Evolutionary conservation across 2,113 vertebrate species (phyloP).

Genomic region (Bagarius yarrelli): DNA sequence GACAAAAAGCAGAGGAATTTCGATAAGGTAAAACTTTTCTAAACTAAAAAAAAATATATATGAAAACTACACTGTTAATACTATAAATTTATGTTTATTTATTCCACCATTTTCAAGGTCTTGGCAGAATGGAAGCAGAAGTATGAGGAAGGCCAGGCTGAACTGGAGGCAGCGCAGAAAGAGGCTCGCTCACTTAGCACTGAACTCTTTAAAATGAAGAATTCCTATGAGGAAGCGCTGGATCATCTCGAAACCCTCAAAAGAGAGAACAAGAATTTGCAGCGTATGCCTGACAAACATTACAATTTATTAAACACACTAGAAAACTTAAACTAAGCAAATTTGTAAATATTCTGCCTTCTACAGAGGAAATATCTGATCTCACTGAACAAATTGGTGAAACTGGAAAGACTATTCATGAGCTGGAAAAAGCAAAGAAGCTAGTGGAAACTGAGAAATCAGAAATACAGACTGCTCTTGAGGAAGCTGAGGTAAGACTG

Average conservation of each 20-base stretch:
- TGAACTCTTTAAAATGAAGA: constrained; percentile 74
- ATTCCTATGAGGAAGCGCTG: constrained; percentile 71
- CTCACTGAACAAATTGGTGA: constrained; percentile 88
- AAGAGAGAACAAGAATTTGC: constrained; percentile 52
- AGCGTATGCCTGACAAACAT: constrained; percentile 17
- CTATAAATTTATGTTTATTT: no score
- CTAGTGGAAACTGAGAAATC: constrained; percentile 83
- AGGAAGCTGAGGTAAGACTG: constrained; percentile 95
- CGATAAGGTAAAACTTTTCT: constrained; percentile 54
- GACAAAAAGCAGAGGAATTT: constrained; percentile 52
- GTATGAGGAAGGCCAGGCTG: constrained; percentile 73
- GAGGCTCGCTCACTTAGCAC: constrained; percentile 68
- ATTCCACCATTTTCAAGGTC: constrained; percentile 59
- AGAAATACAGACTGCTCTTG: constrained; percentile 87
- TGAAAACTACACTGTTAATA: no score
- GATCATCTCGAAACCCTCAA: constrained; percentile 73
- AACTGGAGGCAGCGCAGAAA: constrained; percentile 68
- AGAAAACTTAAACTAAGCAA: no score
- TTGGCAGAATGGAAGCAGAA: constrained; percentile 83
- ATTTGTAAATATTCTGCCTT: no score
- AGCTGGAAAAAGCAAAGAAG: constrained; percentile 94
- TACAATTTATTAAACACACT: no score
- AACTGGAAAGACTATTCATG: constrained; percentile 84
- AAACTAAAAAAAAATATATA: no score
- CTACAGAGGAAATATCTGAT: constrained; percentile 91